These are phyloP conservation scores for Cheilosia impressa DNA, from an alignment of 2,888 invertebrate species.

Conservation along the genomic window DNA sequence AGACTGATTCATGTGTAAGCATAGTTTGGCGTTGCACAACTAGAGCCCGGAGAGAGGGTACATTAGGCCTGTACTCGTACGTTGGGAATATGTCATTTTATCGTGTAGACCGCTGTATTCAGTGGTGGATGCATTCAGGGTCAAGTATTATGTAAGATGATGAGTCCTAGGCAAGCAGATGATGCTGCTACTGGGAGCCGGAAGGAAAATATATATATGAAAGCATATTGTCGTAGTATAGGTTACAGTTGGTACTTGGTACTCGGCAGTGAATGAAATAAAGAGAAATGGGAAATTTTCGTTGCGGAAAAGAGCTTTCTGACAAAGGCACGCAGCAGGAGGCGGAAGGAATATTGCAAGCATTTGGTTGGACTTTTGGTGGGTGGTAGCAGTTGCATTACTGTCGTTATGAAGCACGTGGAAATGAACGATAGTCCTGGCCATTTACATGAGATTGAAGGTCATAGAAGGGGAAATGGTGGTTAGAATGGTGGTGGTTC, in stretches of 20 bases:
- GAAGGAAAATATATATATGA: slow-evolving; percentile 22
- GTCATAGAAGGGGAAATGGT: neutral
- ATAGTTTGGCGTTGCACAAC: neutral
- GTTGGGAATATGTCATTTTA: slow-evolving; percentile 18
- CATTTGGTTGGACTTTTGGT: neutral
- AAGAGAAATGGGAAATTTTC: neutral
- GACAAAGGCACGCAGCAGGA: slow-evolving; percentile 13
- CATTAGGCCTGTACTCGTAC: slow-evolving; percentile 31
- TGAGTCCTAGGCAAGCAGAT: slow-evolving; percentile 32
- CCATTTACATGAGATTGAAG: neutral
- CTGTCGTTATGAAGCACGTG: neutral
- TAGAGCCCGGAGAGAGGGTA: neutral
- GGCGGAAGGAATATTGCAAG: neutral
- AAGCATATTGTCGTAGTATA: slow-evolving; percentile 24
- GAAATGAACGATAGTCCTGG: neutral
- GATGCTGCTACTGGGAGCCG: slow-evolving; percentile 14
- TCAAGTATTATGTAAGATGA: slow-evolving; percentile 59
- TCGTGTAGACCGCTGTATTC: slow-evolving; percentile 1
- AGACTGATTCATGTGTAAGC: slow-evolving; percentile 6
- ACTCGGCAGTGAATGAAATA: neutral
- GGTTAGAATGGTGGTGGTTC: too few species aligned
- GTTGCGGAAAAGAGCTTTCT: neutral
- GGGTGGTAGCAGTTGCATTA: neutral
- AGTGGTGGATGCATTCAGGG: slow-evolving; percentile 51
- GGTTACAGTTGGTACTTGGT: too few species aligned